Percentiles rank a stretch among this genome's conserved stretches.
phyloP scores from a whole-genome alignment of 2,113 vertebrate genomes.

The Accipiter virgatus region DNA sequence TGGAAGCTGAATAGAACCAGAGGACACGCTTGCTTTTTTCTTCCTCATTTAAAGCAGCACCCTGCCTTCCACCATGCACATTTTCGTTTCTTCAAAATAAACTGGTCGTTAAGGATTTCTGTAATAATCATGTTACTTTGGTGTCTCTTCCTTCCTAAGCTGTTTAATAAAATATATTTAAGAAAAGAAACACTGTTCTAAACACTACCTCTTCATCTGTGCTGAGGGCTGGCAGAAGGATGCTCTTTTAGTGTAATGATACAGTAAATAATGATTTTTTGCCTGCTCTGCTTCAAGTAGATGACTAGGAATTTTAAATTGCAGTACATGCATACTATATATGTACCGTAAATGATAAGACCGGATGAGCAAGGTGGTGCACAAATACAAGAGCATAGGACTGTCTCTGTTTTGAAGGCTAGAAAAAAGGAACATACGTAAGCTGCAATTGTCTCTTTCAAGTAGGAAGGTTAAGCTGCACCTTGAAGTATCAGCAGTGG shows the following conservation, averaged over 20 bases:
- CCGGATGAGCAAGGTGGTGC: background rate
- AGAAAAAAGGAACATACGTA: background rate
- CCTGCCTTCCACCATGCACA: background rate
- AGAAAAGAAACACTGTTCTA: background rate
- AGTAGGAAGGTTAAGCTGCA: background rate
- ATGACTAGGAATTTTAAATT: background rate
- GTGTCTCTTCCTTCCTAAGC: background rate
- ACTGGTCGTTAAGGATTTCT: background rate
- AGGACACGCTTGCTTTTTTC: background rate
- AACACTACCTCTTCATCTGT: background rate
- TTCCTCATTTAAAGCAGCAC: background rate
- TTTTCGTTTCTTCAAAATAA: background rate
- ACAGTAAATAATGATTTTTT: background rate
- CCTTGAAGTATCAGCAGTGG: background rate
- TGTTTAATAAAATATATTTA: background rate
- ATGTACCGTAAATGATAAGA: background rate
- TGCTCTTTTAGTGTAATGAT: background rate
- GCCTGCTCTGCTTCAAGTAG: background rate
- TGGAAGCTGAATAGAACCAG: background rate
- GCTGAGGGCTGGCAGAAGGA: background rate
- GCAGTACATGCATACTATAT: background rate
- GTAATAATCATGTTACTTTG: background rate
- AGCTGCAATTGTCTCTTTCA: background rate
- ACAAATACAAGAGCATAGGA: background rate
- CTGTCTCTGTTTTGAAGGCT: background rate